Evolutionary conservation across 2,797 vertebrate genomes (phyloP).

Genomic region (Mycteria americana): DNA sequence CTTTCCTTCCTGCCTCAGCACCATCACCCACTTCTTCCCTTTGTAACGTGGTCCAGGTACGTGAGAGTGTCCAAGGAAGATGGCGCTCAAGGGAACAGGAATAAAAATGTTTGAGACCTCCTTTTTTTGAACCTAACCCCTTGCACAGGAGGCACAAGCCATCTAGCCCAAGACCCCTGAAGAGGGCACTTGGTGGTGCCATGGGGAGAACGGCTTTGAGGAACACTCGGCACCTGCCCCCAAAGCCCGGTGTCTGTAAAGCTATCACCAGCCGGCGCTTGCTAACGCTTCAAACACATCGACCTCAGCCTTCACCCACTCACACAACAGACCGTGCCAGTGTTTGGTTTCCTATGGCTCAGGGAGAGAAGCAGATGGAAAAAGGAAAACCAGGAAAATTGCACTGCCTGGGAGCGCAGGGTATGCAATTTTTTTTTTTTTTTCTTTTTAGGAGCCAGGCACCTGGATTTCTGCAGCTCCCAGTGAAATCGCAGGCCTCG

Average conservation of each 20-base stretch:
- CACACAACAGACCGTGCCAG: not conserved
- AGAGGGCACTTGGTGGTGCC: not conserved
- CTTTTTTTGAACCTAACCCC: not conserved
- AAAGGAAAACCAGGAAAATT: constrained; percentile 10
- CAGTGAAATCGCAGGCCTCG: constrained; percentile 50
- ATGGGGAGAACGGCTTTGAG: not conserved
- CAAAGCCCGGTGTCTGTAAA: not conserved
- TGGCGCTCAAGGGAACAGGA: fast-evolving
- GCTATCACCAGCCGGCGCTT: not conserved
- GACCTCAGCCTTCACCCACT: not conserved
- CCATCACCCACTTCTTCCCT: not conserved
- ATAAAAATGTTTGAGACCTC: not conserved
- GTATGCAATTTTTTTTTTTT: not conserved
- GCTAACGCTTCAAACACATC: not conserved
- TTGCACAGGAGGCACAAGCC: not conserved
- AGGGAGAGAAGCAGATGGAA: constrained; percentile 17
- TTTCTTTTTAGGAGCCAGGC: constrained; percentile 20
- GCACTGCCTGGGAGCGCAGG: not conserved
- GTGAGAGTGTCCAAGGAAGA: not conserved
- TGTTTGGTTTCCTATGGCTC: not conserved
- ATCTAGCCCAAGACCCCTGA: not conserved
- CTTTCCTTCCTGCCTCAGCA: not conserved
- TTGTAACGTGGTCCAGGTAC: fast-evolving
- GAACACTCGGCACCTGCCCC: not conserved
- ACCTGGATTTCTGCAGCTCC: constrained; percentile 69